Base-by-base conservation (phyloP, 2,888 invertebrate species). In the Tinea trinotella region DNA sequence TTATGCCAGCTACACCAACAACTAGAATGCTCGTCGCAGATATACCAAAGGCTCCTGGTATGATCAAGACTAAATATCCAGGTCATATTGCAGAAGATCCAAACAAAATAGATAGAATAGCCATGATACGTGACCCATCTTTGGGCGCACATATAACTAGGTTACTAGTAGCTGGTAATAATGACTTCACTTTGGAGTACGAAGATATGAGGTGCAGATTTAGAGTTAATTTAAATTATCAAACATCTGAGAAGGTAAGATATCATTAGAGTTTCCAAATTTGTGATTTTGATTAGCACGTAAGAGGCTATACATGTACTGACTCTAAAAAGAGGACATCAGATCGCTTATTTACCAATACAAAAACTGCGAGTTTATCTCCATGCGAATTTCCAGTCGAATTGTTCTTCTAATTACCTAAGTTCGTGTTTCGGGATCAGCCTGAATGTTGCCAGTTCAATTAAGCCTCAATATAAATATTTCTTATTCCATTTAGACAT, bases 41-140 rank as follows among this genome's bases (percentile, higher is more conserved):
- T 59, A 79, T 88, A 1, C 87, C 87, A 0, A 88, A 87, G 66
- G 64, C 72, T 1, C 85, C 86, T 22, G 79, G 83, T 44, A 62
- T 74, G 64, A 81, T 83, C 74, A 69, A 70, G 13, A 71, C 65
- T 2, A 55, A 61, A 0, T 70, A 66, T 52, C 74, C 74, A 3
- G 83, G 83, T 0, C 80, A 78, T 0, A 76, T 80, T 19, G 74
- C 74, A 58, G 80, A 85, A 57, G 60, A 71, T 3, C 77, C 83
- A 0, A 59, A 65, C 0, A 66, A 66, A 24, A 69, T 70, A 59
- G 88, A 89, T 57, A 59, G 61, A 24, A 70, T 89, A 3, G 58
- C 52, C 0, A 64, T 89, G 12, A 76, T 76, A 58, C 66, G 63
- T 0, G 88, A 89, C 59, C 70, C 76, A 0, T 76, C 79, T 0